phyloP scores from a whole-genome alignment of 2,888 invertebrate genomes.

The Drosophila tripunctata region DNA sequence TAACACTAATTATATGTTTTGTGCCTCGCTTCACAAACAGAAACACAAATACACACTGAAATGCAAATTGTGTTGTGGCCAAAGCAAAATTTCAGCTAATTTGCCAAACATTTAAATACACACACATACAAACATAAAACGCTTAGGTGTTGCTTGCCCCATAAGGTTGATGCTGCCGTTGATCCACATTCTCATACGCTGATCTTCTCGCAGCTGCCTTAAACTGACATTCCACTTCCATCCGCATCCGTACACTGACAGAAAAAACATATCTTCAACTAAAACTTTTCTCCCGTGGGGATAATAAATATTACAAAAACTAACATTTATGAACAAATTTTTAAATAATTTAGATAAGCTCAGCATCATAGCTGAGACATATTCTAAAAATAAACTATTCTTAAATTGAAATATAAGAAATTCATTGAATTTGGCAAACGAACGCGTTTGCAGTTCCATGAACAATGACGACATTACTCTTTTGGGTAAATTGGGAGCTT shows the following conservation, averaged over 20 bases:
- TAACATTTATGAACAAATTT: no score
- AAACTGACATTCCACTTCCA: constrained; percentile 22
- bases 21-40: constrained; percentile 34
- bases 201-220: constrained; percentile 32
- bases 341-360: no score
- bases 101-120: constrained; percentile 74
- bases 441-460: no score
- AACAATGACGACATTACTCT: no score
- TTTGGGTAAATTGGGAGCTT: no score
- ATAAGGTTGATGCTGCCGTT: constrained; percentile 51
- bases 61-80: constrained; percentile 66
- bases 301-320: no score
- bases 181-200: constrained; percentile 41
- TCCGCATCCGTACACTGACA: constrained; percentile 1
- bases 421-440: no score
- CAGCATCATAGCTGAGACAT: no score
- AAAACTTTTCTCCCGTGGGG: no score
- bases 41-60: constrained; percentile 28
- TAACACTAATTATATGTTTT: constrained; percentile 70
- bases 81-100: constrained; percentile 72
- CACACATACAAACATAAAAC: constrained; percentile 22
- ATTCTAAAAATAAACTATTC: no score
- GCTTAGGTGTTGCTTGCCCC: constrained; percentile 41
- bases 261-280: neutral
- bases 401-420: no score